Conservation (phyloP, 2,113 vertebrate genomes). For the Heloderma charlesbogerti region DNA sequence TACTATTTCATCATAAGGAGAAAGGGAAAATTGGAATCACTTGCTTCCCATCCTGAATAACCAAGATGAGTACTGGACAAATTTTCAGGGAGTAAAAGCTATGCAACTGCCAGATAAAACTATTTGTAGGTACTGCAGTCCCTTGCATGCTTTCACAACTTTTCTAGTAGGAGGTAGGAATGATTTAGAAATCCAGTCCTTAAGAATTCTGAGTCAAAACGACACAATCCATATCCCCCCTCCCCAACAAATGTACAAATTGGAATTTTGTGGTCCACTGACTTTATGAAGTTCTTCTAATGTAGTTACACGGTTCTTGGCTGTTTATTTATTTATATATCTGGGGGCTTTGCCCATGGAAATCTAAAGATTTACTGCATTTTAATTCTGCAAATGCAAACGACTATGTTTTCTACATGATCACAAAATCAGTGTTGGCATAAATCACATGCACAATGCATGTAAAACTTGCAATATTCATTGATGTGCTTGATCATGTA, state of each 20-base stretch:
- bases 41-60: background rate
- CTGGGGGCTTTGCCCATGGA: background rate
- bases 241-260: background rate
- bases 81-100: background rate
- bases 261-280: background rate
- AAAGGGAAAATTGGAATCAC: background rate
- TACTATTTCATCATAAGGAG: background rate
- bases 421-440: too few species aligned
- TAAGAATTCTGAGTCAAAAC: background rate
- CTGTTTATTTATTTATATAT: background rate
- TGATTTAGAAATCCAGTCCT: background rate
- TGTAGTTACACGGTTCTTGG: background rate
- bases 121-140: background rate
- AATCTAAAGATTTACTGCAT: background rate
- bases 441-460: background rate
- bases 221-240: background rate
- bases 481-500: background rate
- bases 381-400: background rate
- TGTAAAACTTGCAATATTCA: background rate
- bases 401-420: too few species aligned
- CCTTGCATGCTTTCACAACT: background rate
- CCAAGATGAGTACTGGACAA: accelerated
- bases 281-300: background rate
- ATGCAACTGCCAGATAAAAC: background rate
- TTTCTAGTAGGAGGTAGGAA: background rate